Evolutionary conservation across 2,888 invertebrate genomes (phyloP).

Genomic region (Polydrusus cervinus): DNA sequence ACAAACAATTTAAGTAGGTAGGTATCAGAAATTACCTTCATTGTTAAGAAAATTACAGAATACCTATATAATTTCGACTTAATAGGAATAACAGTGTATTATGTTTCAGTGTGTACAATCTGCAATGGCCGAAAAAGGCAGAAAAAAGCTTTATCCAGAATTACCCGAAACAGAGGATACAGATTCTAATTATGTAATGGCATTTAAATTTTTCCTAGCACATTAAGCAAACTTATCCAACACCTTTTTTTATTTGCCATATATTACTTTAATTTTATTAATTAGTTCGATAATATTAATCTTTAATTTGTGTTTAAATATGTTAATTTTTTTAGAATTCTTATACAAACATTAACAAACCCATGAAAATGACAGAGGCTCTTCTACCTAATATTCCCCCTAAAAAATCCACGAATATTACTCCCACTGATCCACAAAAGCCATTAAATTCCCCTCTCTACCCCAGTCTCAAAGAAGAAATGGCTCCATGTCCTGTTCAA

Average conservation of each 20-base stretch:
- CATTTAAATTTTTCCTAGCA: neutral
- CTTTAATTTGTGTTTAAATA: no score
- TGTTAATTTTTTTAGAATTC: slow-evolving; percentile 20
- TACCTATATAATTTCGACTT: neutral
- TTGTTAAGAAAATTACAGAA: no score
- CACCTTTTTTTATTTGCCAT: neutral
- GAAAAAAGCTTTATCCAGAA: slow-evolving; percentile 38
- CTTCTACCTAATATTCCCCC: neutral
- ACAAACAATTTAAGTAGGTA: neutral
- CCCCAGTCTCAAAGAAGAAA: slow-evolving; percentile 26
- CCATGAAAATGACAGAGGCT: neutral
- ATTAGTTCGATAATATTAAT: no score
- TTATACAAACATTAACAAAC: neutral
- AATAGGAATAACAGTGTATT: neutral
- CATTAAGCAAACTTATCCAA: neutral
- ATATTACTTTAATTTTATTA: neutral
- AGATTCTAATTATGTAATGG: slow-evolving; percentile 21
- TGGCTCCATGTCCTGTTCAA: slow-evolving; percentile 27
- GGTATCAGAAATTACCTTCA: no score
- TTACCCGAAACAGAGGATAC: slow-evolving; percentile 21
- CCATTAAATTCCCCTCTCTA: slow-evolving; percentile 20
- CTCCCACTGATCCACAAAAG: slow-evolving; percentile 1
- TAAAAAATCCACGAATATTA: neutral
- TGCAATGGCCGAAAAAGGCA: slow-evolving; percentile 35
- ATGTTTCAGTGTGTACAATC: neutral